These are phyloP conservation scores for Perccottus glenii DNA, from an alignment of 2,113 vertebrate species.

Conservation along the genomic window DNA sequence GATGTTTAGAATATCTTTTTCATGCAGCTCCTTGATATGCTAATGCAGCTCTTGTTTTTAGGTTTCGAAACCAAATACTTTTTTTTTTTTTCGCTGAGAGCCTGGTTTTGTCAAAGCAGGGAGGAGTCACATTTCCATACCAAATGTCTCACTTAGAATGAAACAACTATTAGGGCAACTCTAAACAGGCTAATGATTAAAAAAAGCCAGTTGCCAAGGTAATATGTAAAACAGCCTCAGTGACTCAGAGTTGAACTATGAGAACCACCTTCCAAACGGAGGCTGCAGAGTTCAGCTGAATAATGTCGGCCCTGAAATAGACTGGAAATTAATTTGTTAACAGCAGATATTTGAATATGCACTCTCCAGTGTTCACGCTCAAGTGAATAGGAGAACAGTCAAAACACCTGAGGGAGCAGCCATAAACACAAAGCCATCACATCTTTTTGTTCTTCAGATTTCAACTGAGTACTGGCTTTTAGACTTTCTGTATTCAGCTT, in stretches of 20 bases:
- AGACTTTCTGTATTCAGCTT: background rate
- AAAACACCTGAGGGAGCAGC: conserved; percentile 51
- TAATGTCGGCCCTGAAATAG: conserved; percentile 16
- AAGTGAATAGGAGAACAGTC: background rate
- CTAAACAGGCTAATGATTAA: conserved; percentile 65
- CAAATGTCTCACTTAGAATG: conserved; percentile 68
- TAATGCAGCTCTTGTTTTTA: conserved; percentile 68
- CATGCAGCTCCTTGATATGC: conserved; percentile 66
- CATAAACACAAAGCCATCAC: conserved; percentile 13
- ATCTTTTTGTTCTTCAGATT: conserved; percentile 6
- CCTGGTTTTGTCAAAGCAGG: conserved; percentile 65
- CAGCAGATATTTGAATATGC: background rate
- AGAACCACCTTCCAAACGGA: conserved; percentile 56
- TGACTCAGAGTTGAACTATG: conserved; percentile 64
- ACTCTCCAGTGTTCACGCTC: background rate
- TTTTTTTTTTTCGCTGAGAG: conserved; percentile 60
- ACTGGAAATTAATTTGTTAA: background rate
- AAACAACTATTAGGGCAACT: conserved; percentile 72
- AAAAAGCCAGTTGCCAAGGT: conserved; percentile 74
- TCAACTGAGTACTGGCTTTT: background rate
- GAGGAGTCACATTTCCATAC: conserved; percentile 77
- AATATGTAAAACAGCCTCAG: conserved; percentile 71
- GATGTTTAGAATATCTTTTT: conserved; percentile 60
- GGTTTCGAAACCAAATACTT: conserved; percentile 65
- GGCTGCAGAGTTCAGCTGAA: conserved; percentile 28